These are phyloP conservation scores for Psittacula derbiana DNA, from an alignment of 2,797 vertebrate species.

Conservation along the genomic window DNA sequence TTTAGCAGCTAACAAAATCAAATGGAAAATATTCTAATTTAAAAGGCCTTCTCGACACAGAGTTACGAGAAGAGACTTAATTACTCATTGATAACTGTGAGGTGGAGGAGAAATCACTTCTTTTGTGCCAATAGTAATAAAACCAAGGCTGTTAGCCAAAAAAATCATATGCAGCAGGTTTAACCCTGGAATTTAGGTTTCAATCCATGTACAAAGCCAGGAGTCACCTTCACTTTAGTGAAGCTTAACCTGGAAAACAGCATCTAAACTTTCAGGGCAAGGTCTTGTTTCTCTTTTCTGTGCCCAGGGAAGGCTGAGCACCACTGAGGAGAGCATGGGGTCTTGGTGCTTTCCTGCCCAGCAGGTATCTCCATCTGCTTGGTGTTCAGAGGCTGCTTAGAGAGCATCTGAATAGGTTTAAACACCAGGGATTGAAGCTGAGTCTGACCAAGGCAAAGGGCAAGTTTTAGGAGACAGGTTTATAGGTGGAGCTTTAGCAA, in stretches of 20 bases:
- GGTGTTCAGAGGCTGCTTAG: neutral
- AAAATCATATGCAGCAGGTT: neutral
- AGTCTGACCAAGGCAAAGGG: neutral
- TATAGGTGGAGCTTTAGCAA: neutral
- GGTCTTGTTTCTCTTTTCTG: neutral
- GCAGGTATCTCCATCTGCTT: neutral
- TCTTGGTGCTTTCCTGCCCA: neutral
- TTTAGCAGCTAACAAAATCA: slow-evolving; percentile 46
- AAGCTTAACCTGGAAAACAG: neutral
- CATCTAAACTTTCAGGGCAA: neutral
- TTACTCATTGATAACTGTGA: neutral
- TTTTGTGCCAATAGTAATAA: neutral
- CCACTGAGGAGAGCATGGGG: neutral
- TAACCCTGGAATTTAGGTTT: neutral
- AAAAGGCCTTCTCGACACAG: neutral
- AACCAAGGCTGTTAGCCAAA: neutral
- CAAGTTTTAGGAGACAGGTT: neutral
- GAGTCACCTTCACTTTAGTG: fast-evolving
- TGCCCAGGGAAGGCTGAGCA: fast-evolving
- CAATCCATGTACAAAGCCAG: fast-evolving
- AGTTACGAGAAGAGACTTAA: slow-evolving; percentile 14
- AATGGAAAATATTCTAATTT: slow-evolving; percentile 51
- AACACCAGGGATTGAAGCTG: neutral
- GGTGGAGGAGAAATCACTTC: slow-evolving; percentile 9
- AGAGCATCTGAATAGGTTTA: neutral